Evolutionary conservation across 1,140 invertebrate genomes (phyloP), one percentile per base, ranked within the genome.

Genomic region (Paracyclopina nana): DNA sequence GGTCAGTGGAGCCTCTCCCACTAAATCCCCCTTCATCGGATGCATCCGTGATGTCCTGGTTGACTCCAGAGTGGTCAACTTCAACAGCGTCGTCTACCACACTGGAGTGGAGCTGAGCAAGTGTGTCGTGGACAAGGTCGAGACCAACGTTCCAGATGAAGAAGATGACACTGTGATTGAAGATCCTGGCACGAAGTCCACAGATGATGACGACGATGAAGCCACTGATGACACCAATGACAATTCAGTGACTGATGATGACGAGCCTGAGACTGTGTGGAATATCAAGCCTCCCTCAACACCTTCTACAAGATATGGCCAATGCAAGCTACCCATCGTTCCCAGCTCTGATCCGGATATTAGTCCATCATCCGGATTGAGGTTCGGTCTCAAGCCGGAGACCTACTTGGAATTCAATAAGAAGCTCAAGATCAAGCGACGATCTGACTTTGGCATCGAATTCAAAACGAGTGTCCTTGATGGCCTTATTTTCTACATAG

Each of bases 21-120:
- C 65, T 2, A 65, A 64, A 8, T 56, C 59, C 29, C 66, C 74
- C 1, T 86, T 87, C 59, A 64, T 71, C 22, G 87, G 87, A 1
- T 91, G 86, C 60, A 76, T 94, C 38, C 80, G 80, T 9, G 86
- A 92, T 60, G 75, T 80, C 1, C 86, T 82, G 1, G 62, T 88
- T 3, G 87, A 90, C 59, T 78, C 79, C 18, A 68, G 67, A 18
- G 74, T 85, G 38, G 70, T 85, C 22, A 85, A 88, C 60, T 82
- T 91, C 63, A 80, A 79, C 6, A 75, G 76, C 54, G 69, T 77
- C 0, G 71, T 69, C 0, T 72, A 82, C 51, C 70, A 59, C 63
- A 64, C 66, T 24, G 70, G 73, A 50, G 78, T 75, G 31, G 69
- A 72, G 6, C 63, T 88, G 20, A 77, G 76, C 41, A 76, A 73